Percentiles rank a stretch among this genome's conserved stretches.
Conservation (phyloP, 2,113 vertebrate genomes). For the Pontoporia blainvillei region DNA sequence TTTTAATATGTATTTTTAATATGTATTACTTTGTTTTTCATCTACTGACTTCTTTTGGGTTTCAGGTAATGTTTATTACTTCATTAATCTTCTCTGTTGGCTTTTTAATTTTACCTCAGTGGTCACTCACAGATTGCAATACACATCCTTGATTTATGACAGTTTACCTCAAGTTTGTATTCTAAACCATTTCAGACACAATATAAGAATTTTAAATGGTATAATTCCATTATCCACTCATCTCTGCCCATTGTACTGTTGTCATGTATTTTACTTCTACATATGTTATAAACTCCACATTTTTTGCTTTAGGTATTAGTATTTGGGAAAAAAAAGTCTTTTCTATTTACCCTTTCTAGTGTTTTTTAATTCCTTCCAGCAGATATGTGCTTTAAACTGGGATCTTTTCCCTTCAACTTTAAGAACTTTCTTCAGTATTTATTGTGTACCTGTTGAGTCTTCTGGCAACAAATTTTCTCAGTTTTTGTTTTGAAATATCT, state of each 20-base stretch:
- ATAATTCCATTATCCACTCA: neutral
- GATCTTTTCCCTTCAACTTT: neutral
- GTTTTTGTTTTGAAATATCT: neutral
- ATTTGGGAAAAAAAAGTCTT: neutral
- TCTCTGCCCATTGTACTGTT: neutral
- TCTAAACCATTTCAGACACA: neutral
- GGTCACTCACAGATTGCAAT: neutral
- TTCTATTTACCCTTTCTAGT: neutral
- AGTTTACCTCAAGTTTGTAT: neutral
- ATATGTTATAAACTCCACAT: neutral
- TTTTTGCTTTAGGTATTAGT: neutral
- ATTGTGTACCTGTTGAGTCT: neutral
- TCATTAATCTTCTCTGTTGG: neutral
- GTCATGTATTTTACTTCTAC: neutral
- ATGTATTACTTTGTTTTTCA: neutral
- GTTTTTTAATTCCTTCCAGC: neutral
- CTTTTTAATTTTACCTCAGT: neutral
- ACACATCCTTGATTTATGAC: neutral
- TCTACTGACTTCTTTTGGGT: neutral
- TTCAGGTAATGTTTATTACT: neutral
- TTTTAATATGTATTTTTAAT: neutral
- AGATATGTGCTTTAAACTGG: neutral
- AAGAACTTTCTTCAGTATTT: neutral
- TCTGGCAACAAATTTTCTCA: neutral
- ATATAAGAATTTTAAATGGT: neutral